Evolutionary conservation across 2,797 vertebrate species (phyloP).

Genomic region (Pteronotus mesoamericanus): DNA sequence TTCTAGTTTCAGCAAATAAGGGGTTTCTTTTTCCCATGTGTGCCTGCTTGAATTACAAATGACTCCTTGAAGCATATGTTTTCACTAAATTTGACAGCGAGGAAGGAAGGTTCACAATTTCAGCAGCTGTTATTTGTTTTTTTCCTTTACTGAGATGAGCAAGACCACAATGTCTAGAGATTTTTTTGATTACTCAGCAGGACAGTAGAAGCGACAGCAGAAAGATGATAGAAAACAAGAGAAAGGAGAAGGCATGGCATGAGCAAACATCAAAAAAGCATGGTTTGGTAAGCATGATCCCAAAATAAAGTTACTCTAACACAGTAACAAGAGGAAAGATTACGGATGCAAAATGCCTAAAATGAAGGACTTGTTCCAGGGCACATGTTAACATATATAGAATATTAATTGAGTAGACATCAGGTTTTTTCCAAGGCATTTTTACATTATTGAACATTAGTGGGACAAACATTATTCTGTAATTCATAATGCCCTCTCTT

Average conservation of each 20-base stretch:
- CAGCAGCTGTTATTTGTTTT: conserved; percentile 72
- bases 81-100: conserved; percentile 74
- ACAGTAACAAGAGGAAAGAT: not conserved
- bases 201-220: conserved; percentile 52
- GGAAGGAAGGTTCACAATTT: conserved; percentile 68
- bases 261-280: conserved; percentile 5
- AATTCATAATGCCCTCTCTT: not conserved
- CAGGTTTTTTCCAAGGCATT: not conserved
- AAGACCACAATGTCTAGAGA: conserved; percentile 63
- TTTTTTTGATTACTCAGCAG: conserved; percentile 71
- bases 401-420: not conserved
- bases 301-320: conserved; percentile 36
- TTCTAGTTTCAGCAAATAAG: conserved; percentile 63
- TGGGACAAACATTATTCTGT: not conserved
- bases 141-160: conserved; percentile 55
- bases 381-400: not conserved
- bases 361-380: not conserved
- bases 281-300: conserved; percentile 9
- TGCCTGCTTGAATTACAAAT: conserved; percentile 66
- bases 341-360: not conserved
- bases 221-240: conserved; percentile 4
- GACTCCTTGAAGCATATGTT: conserved; percentile 70
- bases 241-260: not conserved
- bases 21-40: conserved; percentile 50
- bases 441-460: not conserved